Conservation (phyloP, 2,113 vertebrate species). For the Octodon degus region DNA sequence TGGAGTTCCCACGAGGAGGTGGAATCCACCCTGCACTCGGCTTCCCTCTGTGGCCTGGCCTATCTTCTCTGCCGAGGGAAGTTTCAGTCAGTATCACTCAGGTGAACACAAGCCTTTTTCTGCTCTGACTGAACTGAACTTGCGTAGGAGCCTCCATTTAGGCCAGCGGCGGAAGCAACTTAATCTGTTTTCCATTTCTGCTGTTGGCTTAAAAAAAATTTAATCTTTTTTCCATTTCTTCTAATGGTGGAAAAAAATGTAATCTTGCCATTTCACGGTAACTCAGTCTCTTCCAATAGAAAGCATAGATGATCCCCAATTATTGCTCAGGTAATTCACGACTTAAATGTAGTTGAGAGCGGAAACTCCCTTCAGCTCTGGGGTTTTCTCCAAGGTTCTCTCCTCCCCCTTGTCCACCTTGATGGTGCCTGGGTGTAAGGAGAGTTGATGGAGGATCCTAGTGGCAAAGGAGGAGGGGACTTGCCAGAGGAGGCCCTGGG, state of each 20-base stretch:
- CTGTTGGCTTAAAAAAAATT: slow-evolving; percentile 56
- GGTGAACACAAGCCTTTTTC: neutral
- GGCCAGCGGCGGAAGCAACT: slow-evolving; percentile 41
- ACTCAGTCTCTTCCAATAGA: slow-evolving; percentile 5
- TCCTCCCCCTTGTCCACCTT: neutral
- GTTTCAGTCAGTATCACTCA: neutral
- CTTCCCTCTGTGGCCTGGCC: fast-evolving
- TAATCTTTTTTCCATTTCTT: slow-evolving; percentile 78
- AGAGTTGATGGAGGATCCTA: fast-evolving
- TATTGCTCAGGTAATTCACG: neutral
- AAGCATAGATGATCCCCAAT: neutral
- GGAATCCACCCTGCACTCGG: fast-evolving
- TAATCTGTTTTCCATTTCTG: slow-evolving; percentile 76
- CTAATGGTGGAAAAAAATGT: slow-evolving; percentile 63
- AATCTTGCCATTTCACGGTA: slow-evolving; percentile 65
- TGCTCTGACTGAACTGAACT: slow-evolving; percentile 14
- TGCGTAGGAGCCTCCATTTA: slow-evolving; percentile 4
- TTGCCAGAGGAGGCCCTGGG: neutral
- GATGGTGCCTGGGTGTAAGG: neutral
- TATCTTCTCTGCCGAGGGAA: neutral
- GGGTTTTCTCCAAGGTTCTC: neutral
- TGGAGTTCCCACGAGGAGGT: neutral
- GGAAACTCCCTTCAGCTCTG: neutral
- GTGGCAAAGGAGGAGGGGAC: neutral
- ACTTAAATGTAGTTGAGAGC: neutral